Conservation (phyloP, 2,797 vertebrate genomes). For the Melanotaenia boesemani region DNA sequence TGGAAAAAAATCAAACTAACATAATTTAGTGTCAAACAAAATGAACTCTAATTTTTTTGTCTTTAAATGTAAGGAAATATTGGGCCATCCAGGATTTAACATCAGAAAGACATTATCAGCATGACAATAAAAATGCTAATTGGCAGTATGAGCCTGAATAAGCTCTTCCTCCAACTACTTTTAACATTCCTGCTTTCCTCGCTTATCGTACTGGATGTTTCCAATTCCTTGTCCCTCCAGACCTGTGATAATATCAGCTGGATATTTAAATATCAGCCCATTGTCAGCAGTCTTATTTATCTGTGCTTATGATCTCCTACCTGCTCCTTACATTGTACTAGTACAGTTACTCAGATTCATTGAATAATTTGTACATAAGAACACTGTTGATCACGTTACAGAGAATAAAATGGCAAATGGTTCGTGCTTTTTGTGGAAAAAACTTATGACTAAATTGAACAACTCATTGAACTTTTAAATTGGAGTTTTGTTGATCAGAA, state of each 20-base stretch:
- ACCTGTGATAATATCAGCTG: constrained; percentile 34
- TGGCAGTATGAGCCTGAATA: too few species aligned
- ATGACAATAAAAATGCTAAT: too few species aligned
- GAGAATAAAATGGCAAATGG: constrained; percentile 7
- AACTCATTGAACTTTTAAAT: too few species aligned
- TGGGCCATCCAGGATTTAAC: too few species aligned
- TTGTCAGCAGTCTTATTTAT: constrained; percentile 25
- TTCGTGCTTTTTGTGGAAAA: constrained; percentile 23
- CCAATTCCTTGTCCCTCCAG: constrained; percentile 27
- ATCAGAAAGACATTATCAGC: too few species aligned
- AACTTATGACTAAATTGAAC: too few species aligned
- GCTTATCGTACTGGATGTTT: neutral
- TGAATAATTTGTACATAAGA: constrained; percentile 19
- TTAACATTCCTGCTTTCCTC: neutral
- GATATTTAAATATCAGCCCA: constrained; percentile 55
- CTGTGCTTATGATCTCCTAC: constrained; percentile 30
- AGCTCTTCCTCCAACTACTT: neutral
- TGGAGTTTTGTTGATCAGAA: too few species aligned
- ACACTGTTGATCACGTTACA: constrained; percentile 23
- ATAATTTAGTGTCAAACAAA: too few species aligned
- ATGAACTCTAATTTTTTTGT: too few species aligned
- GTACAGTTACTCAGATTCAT: constrained; percentile 4
- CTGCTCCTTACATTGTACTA: neutral
- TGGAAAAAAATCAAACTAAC: too few species aligned
- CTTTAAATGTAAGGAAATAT: too few species aligned